Evolutionary conservation across 2,797 vertebrate genomes (phyloP).

Genomic region (Cuniculus paca): DNA sequence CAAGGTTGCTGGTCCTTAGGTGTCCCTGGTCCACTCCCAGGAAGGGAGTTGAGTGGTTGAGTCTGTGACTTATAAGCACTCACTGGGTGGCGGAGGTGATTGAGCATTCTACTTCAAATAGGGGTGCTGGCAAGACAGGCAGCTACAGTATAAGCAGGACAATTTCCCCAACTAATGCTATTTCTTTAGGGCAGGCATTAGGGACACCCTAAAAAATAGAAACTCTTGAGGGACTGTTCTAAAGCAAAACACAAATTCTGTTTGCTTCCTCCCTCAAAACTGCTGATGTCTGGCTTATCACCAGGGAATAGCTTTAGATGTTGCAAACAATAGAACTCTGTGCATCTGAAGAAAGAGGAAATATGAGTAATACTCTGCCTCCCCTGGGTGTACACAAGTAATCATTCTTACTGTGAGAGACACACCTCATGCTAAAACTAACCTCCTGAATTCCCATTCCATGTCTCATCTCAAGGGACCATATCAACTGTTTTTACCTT

Average conservation of each 20-base stretch:
- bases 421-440: constrained; percentile 17
- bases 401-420: constrained; percentile 51
- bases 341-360: constrained; percentile 65
- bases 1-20: not conserved
- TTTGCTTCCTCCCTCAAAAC: constrained; percentile 66
- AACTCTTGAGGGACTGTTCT: not conserved
- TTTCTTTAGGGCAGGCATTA: not conserved
- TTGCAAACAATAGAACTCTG: constrained; percentile 69
- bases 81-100: not conserved
- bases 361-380: constrained; percentile 60
- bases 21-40: not conserved
- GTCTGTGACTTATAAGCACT: not conserved
- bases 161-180: not conserved
- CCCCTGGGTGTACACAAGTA: constrained; percentile 40
- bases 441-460: constrained; percentile 6
- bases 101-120: not conserved
- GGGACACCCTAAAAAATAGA: not conserved
- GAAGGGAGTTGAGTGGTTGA: not conserved
- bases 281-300: constrained; percentile 67
- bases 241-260: not conserved
- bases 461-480: not conserved
- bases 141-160: not conserved
- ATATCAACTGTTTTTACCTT: not conserved
- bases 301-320: constrained; percentile 55
- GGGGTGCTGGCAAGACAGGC: not conserved